A percentile compares a stretch with the other conserved stretches of the same genome.
phyloP scores from a whole-genome alignment of 2,113 vertebrate genomes.

The Pomatorhinus ruficollis region DNA sequence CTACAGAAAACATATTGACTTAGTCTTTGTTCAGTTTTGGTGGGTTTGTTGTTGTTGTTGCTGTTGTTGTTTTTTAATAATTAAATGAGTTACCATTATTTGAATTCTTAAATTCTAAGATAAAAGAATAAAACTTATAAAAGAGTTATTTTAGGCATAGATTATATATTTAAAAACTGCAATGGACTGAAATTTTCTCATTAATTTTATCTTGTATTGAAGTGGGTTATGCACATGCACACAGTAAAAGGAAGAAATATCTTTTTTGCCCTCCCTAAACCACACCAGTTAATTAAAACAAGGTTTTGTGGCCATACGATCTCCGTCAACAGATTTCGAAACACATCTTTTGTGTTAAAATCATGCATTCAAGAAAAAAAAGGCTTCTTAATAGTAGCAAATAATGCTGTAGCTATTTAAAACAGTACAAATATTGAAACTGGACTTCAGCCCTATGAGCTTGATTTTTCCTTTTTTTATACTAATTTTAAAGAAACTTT shows the following conservation, averaged over 20 bases:
- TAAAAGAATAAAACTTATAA: background rate
- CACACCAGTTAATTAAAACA: background rate
- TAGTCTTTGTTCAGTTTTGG: background rate
- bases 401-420: background rate
- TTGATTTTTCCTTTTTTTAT: background rate
- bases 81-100: background rate
- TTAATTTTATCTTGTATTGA: background rate
- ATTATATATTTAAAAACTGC: background rate
- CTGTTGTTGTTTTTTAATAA: background rate
- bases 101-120: background rate
- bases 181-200: background rate
- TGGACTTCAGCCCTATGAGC: background rate
- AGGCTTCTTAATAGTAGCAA: background rate
- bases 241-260: background rate
- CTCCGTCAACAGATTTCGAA: background rate
- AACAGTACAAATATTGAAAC: background rate
- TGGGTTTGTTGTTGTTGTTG: background rate
- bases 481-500: background rate
- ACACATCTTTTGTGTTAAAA: background rate
- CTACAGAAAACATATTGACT: background rate
- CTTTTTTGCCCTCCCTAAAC: fast-evolving
- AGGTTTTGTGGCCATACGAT: background rate
- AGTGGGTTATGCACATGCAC: background rate
- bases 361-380: background rate
- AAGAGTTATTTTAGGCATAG: background rate